These are phyloP conservation scores for Drosophila ironensis DNA, from an alignment of 1,140 invertebrate species.

Conservation along the genomic window DNA sequence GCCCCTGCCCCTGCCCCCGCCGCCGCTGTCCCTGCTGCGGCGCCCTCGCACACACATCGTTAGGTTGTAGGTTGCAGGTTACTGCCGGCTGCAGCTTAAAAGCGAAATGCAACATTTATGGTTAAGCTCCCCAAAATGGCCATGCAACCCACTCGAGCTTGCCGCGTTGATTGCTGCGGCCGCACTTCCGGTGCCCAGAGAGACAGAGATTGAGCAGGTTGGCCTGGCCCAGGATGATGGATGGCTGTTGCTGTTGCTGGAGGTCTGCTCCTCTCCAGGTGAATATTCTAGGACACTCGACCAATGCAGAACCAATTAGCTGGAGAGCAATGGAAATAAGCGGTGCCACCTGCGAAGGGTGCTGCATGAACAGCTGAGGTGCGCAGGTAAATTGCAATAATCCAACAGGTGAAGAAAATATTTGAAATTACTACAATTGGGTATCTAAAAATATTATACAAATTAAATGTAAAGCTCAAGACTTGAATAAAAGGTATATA, in stretches of 20 bases:
- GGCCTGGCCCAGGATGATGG: conserved; percentile 10
- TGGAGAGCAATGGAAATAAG: conserved; percentile 18
- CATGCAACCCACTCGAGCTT: conserved; percentile 5
- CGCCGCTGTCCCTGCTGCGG: neutral
- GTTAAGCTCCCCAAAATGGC: conserved; percentile 60
- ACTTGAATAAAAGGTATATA: too few relatives aligned
- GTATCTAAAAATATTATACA: too few relatives aligned
- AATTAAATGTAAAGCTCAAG: too few relatives aligned
- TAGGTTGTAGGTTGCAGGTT: too few relatives aligned
- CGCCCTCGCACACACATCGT: conserved; percentile 9
- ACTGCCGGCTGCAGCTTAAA: conserved; percentile 63
- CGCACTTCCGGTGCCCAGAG: conserved; percentile 54
- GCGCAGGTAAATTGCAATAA: too few relatives aligned
- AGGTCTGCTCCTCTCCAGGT: too few relatives aligned
- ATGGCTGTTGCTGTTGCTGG: neutral
- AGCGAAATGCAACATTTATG: conserved; percentile 75
- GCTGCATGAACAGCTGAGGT: too few relatives aligned
- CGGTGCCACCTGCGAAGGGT: neutral
- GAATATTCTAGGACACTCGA: conserved; percentile 39
- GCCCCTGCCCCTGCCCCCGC: neutral
- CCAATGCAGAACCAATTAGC: conserved; percentile 65
- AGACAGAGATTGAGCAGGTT: conserved; percentile 37
- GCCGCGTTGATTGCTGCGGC: conserved; percentile 72
- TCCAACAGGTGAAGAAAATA: neutral
- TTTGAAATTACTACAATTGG: too few relatives aligned